Evolutionary conservation across 2,113 vertebrate species (phyloP), one percentile per base, ranked within the genome.

Genomic region (Polyodon spathula): DNA sequence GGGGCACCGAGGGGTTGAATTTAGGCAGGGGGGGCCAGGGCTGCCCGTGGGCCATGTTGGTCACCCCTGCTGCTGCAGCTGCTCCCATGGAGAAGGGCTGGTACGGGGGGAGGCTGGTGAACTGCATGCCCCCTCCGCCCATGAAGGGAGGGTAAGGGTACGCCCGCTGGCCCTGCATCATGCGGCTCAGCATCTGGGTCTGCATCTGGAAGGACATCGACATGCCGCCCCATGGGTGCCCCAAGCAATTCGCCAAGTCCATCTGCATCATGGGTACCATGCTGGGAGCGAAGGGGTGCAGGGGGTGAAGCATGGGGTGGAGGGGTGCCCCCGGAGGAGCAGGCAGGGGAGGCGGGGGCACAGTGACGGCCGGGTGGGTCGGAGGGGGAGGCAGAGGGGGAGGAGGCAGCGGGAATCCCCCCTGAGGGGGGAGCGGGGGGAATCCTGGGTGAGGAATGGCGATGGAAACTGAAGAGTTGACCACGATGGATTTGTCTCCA

Each of bases 181-280:
- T 93, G 42, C 95, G 94, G 78, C 95, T 99, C 72, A 98, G 72
- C 93, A 99, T 93, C 86, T 99, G 96, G 0, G 95, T 96, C 74
- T 99, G 95, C 96, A 99, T 99, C 81, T 99, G 96, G 81, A 99
- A 98, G 68, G 96, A 97, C 93, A 98, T 97, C 2, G 92, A 92
- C 71, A 94, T 89, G 37, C 89, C 89, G 0, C 90, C 92, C 95
- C 94, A 99, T 75, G 97, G 92, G 59, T 92, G 86, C n/a, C n/a
- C n/a, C 68, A 96, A 41, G 65, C 91, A 91, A 1, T 84, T 94
- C 71, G 92, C 93, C 75, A 98, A 88, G 60, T 97, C 95, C 81
- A 97, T 87, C 17, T 92, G 95, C 86, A 98, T 85, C 80, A 97
- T 79, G 0, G 92, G 90, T 69, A 97, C 87, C 81, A 96, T 92